These are phyloP conservation scores for Hippocampus zosterae DNA, from an alignment of 2,113 vertebrate species.

Conservation along the genomic window DNA sequence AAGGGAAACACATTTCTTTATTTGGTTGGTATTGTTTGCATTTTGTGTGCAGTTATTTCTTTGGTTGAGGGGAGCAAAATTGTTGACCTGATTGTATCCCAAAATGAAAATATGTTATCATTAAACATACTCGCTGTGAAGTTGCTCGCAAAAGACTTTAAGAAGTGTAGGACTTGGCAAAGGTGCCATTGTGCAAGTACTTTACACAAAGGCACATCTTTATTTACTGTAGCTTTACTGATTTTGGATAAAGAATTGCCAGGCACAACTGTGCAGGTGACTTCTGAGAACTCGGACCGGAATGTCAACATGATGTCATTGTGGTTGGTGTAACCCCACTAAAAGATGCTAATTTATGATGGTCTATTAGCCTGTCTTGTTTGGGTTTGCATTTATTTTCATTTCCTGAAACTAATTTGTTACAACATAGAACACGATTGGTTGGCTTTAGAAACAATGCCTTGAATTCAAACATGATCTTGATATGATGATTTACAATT, in stretches of 20 bases:
- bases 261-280: background rate
- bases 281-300: background rate
- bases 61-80: conserved; percentile 2
- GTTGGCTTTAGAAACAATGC: background rate
- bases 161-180: background rate
- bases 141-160: background rate
- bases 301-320: background rate
- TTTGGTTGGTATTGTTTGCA: conserved; percentile 17
- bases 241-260: background rate
- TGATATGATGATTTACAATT: too few species aligned
- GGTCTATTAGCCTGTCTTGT: conserved; percentile 18
- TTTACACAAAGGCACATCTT: background rate
- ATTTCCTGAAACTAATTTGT: background rate
- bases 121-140: background rate
- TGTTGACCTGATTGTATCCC: background rate
- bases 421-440: background rate
- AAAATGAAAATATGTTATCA: background rate
- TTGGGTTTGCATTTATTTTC: conserved; percentile 10
- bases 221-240: background rate
- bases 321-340: background rate
- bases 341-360: conserved; percentile 15
- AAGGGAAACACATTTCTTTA: conserved; percentile 30
- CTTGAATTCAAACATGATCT: background rate
- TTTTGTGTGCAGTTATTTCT: background rate
- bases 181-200: background rate